Conservation (phyloP, 2,113 vertebrate species). For the Rana temporaria region DNA sequence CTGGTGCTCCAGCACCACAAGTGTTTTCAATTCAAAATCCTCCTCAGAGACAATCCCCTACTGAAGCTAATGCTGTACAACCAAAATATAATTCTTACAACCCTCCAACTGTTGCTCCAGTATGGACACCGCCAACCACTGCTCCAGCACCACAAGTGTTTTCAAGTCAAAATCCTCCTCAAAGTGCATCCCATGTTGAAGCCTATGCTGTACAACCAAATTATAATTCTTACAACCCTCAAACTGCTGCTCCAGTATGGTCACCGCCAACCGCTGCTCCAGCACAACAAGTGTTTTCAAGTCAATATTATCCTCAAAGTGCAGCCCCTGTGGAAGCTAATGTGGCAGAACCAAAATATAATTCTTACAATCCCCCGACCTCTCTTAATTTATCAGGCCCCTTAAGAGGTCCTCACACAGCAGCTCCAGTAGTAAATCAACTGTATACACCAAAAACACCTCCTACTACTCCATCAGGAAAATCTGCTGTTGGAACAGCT, state of each 20-base stretch:
- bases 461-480: constrained; percentile 74
- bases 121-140: constrained; percentile 80
- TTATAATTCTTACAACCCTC: no score
- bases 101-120: constrained; percentile 67
- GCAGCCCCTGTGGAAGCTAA: constrained; percentile 68
- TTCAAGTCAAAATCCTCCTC: no score
- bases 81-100: no score
- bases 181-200: no score
- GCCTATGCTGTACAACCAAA: no score
- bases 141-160: constrained; percentile 68
- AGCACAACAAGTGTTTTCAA: constrained; percentile 71
- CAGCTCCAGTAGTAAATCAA: constrained; percentile 72
- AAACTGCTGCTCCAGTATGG: constrained; percentile 70
- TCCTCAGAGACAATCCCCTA: no score
- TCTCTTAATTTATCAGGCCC: constrained; percentile 72
- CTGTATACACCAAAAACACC: constrained; percentile 71
- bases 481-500: constrained; percentile 70
- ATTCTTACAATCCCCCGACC: constrained; percentile 74
- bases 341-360: constrained; percentile 73
- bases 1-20: constrained; percentile 70
- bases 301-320: constrained; percentile 75
- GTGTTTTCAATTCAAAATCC: no score
- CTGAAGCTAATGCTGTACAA: no score
- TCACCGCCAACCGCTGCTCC: background rate
- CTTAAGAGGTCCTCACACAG: constrained; percentile 74